Conservation (phyloP, 2,797 vertebrate genomes). For the Micropoecilia bifurca region DNA sequence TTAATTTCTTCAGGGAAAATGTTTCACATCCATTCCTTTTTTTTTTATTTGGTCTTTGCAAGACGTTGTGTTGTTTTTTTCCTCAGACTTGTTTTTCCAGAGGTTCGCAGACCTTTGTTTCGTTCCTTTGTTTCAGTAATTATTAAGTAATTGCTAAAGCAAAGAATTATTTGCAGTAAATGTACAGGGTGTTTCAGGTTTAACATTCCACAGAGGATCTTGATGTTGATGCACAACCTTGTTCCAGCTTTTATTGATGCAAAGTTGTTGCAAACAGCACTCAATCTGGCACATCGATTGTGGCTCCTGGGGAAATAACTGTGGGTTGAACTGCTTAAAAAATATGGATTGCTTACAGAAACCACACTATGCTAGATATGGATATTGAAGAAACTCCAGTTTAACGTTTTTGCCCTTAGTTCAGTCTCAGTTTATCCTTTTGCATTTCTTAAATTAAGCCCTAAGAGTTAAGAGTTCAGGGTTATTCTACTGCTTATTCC, state of each 20-base stretch:
- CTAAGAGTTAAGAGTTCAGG: not conserved
- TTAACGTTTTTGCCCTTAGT: not conserved
- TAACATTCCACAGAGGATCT: not conserved
- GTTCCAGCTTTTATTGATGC: slow-evolving; percentile 8
- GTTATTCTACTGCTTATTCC: not conserved
- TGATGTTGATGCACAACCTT: slow-evolving; percentile 2
- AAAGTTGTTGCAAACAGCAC: slow-evolving; percentile 28
- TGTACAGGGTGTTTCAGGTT: not conserved
- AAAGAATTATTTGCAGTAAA: not conserved
- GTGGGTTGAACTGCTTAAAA: slow-evolving; percentile 16
- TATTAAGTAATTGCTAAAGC: not conserved
- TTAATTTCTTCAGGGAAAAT: not conserved
- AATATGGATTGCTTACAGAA: slow-evolving; percentile 35
- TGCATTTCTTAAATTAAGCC: slow-evolving; percentile 2
- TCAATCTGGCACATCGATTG: slow-evolving; percentile 37
- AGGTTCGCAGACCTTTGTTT: not conserved
- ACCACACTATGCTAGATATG: not conserved
- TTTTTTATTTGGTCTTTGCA: not conserved
- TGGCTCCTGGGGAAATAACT: slow-evolving; percentile 27
- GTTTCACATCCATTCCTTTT: not conserved
- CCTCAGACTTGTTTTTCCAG: not conserved
- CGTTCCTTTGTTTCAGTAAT: not conserved
- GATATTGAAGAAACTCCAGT: not conserved
- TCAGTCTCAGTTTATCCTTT: not conserved
- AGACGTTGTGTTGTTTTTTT: too few relatives aligned